Conservation (phyloP, 2,797 vertebrate species). For the Typhlichthys eigenmanni region DNA sequence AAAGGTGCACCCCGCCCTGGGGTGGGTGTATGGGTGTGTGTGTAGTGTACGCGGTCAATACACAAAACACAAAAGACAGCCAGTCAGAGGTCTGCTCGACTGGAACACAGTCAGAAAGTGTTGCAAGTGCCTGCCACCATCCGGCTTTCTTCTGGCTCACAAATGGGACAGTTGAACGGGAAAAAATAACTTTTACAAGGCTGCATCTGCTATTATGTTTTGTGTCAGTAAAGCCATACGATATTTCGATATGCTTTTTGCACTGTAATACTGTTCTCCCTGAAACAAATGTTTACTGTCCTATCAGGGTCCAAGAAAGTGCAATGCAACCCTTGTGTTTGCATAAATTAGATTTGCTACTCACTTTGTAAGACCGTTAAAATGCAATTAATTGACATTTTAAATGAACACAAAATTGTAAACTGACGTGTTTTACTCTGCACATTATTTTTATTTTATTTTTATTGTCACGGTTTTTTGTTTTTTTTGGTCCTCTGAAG, state of each 20-base stretch:
- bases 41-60: too few relatives aligned
- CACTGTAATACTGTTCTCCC: conserved; percentile 47
- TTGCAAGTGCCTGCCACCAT: conserved; percentile 73
- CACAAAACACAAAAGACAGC: background rate
- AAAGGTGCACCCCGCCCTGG: too few relatives aligned
- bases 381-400: conserved; percentile 1
- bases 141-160: conserved; percentile 42
- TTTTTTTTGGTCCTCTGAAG: too few relatives aligned
- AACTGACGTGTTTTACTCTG: background rate
- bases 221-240: conserved; percentile 66
- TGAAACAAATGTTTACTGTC: background rate
- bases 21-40: too few relatives aligned
- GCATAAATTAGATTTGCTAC: too few relatives aligned
- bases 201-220: conserved; percentile 46
- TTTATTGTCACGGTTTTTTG: too few relatives aligned
- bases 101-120: conserved; percentile 6
- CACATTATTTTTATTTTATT: too few relatives aligned
- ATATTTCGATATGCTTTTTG: conserved; percentile 64
- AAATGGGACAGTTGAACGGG: conserved; percentile 52
- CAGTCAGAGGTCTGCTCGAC: conserved; percentile 10
- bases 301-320: too few relatives aligned
- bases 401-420: background rate
- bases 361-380: too few relatives aligned
- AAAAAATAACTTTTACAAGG: conserved; percentile 38
- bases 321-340: too few relatives aligned